phyloP scores from a whole-genome alignment of 2,113 vertebrate species.

The Larimichthys crocea region DNA sequence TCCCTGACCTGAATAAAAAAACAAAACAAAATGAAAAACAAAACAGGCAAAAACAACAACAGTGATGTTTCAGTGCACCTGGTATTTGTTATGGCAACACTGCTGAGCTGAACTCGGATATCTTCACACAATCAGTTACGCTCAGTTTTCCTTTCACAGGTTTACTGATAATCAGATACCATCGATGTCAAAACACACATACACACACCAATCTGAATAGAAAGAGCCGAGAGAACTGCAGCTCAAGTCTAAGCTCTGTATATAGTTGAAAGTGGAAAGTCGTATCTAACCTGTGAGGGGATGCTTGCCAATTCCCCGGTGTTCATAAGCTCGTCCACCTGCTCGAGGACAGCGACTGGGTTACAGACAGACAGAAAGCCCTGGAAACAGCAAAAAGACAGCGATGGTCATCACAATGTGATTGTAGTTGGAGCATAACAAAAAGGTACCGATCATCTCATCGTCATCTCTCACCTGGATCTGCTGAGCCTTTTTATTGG shows the following conservation, averaged over 20 bases:
- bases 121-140: neutral
- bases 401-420: neutral
- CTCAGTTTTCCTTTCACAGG: neutral
- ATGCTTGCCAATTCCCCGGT: constrained; percentile 89
- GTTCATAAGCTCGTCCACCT: constrained; percentile 89
- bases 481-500: constrained; percentile 87
- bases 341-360: constrained; percentile 85
- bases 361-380: constrained; percentile 87
- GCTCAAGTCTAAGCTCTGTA: neutral
- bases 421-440: neutral
- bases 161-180: neutral
- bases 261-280: neutral
- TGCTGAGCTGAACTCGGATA: neutral
- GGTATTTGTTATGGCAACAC: neutral
- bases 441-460: neutral
- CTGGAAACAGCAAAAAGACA: constrained; percentile 71
- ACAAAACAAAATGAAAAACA: neutral
- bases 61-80: neutral
- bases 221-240: neutral
- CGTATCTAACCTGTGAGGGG: constrained; percentile 87
- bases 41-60: neutral
- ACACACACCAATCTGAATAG: neutral
- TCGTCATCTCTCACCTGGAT: constrained; percentile 85
- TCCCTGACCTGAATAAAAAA: constrained; percentile 84
- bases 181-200: too few species aligned